phyloP scores from a whole-genome alignment of 2,888 invertebrate genomes.

The Pecten maximus region DNA sequence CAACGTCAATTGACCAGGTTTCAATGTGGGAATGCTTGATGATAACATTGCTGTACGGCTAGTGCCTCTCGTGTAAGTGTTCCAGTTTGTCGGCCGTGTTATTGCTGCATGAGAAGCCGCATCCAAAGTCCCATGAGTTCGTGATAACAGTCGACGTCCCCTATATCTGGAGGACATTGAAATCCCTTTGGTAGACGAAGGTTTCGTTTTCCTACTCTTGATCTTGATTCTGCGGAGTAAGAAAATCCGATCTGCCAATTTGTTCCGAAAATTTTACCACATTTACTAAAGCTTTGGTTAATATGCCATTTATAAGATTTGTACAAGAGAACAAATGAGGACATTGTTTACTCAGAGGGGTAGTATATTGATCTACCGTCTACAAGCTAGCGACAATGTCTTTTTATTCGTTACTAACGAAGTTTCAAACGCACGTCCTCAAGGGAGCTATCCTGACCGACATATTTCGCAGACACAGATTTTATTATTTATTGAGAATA shows the following conservation, averaged over 20 bases:
- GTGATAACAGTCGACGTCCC: background rate
- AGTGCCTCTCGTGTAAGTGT: too few relatives aligned
- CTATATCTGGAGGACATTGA: background rate
- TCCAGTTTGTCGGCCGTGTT: background rate
- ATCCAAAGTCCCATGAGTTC: slow-evolving; percentile 17
- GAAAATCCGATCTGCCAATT: background rate
- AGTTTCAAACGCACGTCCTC: background rate
- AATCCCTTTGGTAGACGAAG: slow-evolving; percentile 11
- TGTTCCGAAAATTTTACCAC: background rate
- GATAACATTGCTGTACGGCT: too few relatives aligned
- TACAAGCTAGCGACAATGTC: too few relatives aligned
- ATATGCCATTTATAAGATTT: too few relatives aligned
- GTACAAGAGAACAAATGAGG: too few relatives aligned
- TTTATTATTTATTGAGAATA: background rate
- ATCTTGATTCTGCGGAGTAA: background rate
- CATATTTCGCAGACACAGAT: background rate
- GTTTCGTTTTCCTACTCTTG: background rate
- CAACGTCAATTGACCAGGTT: too few relatives aligned
- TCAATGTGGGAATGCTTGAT: too few relatives aligned
- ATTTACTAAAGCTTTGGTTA: background rate
- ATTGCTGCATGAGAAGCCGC: background rate
- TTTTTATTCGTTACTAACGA: background rate
- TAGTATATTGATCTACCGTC: too few relatives aligned
- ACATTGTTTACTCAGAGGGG: too few relatives aligned
- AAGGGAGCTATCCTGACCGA: background rate